These are phyloP conservation scores for Drosophila silvestris DNA, from an alignment of 2,888 invertebrate species.

Conservation along the genomic window DNA sequence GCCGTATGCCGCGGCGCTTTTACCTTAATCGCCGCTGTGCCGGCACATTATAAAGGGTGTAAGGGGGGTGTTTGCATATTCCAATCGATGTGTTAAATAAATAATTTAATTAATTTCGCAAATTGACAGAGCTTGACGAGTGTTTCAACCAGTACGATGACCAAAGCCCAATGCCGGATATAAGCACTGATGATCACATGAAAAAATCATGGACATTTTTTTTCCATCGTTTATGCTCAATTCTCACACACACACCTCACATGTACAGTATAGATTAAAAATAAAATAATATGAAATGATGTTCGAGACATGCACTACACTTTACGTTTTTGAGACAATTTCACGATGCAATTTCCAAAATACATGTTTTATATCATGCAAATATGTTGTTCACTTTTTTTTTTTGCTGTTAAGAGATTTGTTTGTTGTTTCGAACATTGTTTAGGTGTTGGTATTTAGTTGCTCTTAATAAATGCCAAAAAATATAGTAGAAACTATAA, in stretches of 20 bases:
- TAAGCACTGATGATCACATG: slow-evolving; percentile 24
- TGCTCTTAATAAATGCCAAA: slow-evolving; percentile 64
- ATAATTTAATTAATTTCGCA: slow-evolving; percentile 75
- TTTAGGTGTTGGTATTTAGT: slow-evolving; percentile 74
- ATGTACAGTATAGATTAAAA: slow-evolving; percentile 29
- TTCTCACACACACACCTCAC: slow-evolving; percentile 8
- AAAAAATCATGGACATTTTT: slow-evolving; percentile 40
- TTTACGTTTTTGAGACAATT: slow-evolving; percentile 2
- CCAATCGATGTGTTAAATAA: slow-evolving; percentile 65
- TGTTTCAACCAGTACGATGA: slow-evolving; percentile 10
- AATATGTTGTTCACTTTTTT: slow-evolving; percentile 25
- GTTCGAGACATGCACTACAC: slow-evolving; percentile 28
- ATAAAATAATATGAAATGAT: slow-evolving; percentile 8
- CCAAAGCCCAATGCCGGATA: slow-evolving; percentile 38
- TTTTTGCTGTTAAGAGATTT: slow-evolving; percentile 44
- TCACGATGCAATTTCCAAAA: slow-evolving; percentile 29
- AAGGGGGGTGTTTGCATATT: background rate
- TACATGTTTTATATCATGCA: slow-evolving; percentile 32
- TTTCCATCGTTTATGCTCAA: slow-evolving; percentile 31
- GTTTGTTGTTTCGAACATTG: slow-evolving; percentile 42
- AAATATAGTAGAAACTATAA: slow-evolving; percentile 36
- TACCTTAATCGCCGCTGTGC: slow-evolving; percentile 20
- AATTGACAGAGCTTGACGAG: slow-evolving; percentile 66
- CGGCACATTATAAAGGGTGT: slow-evolving; percentile 6
- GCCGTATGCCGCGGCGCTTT: slow-evolving; percentile 23